Base-by-base conservation (phyloP, 1,140 invertebrate species). In the Bombyx mandarina region DNA sequence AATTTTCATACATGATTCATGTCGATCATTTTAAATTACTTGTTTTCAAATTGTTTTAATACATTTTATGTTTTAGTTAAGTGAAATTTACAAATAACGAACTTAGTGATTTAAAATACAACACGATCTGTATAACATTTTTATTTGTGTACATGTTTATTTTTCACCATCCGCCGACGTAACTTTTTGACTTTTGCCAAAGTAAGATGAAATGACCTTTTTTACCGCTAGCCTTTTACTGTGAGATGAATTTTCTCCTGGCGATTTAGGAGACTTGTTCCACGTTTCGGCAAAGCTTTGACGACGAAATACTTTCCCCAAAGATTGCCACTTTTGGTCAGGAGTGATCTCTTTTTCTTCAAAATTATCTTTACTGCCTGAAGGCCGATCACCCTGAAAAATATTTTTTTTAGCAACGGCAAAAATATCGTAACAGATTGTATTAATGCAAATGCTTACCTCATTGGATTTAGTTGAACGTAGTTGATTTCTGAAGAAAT, bases 271-370 rank as follows among this genome's bases (percentile, higher is more conserved):
- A 10, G 69, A 64, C 55, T 80, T 81, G 55, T 65, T 75, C 71
- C 76, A 85, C 44, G 78, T 67, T 56, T 83, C 82, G 12, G 60
- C 74, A 62, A 79, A 76, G 60, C 77, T 82, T 76, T 85, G 82
- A 12, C 82, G 80, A 51, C 78, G 71, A 58, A 87, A 87, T 12
- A 87, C 69, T 70, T 87, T 87, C 2, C 84, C 84, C 64, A 87
- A 65, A 26, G 82, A 85, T 58, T 87, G 84, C 82, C 82, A 87
- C 66, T 87, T 87, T 61, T 82, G 80, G 58, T 87, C 82, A 10
- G 77, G 71, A 43, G 57, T 71, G 54, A 82, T 71, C 60, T 79
- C 71, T 61, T 82, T 79, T 44, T 77, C 68, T 52, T 78, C 77
- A 66, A 78, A 85, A 54, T 73, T 69, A 55, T 77, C 73, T 61